These are phyloP conservation scores for Allygus modestus DNA, from an alignment of 2,888 invertebrate genomes.

Conservation along the genomic window DNA sequence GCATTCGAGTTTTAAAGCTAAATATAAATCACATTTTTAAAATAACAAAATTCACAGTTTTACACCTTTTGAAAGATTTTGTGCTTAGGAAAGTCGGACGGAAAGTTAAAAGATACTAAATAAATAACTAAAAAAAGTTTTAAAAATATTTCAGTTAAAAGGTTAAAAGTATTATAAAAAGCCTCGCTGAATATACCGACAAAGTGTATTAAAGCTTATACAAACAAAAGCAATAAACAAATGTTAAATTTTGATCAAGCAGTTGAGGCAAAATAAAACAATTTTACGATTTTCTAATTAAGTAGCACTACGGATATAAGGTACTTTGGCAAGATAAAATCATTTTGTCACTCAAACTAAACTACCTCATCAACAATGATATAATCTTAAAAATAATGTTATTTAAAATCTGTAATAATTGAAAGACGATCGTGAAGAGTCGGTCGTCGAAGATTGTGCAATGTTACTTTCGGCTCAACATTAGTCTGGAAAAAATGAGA, in stretches of 20 bases:
- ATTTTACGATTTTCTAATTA: neutral
- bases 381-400: neutral
- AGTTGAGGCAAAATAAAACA: no score
- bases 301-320: neutral
- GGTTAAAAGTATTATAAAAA: neutral
- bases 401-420: neutral
- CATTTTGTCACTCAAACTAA: neutral
- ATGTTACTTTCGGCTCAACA: neutral
- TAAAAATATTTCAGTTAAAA: neutral
- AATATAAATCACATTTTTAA: constrained; percentile 20
- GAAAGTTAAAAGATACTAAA: constrained; percentile 19
- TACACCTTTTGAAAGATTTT: neutral
- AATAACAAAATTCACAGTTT: constrained; percentile 18
- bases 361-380: neutral
- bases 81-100: constrained; percentile 4
- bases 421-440: neutral
- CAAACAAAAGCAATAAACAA: no score
- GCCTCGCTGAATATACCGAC: no score
- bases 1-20: constrained; percentile 3
- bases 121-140: neutral
- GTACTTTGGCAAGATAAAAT: constrained; percentile 25
- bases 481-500: neutral
- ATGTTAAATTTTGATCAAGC: no score
- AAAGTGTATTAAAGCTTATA: no score
- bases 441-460: neutral